Percentiles rank a stretch among this genome's conserved stretches.
phyloP scores from a whole-genome alignment of 2,797 vertebrate species.

The Vireo griseus region DNA sequence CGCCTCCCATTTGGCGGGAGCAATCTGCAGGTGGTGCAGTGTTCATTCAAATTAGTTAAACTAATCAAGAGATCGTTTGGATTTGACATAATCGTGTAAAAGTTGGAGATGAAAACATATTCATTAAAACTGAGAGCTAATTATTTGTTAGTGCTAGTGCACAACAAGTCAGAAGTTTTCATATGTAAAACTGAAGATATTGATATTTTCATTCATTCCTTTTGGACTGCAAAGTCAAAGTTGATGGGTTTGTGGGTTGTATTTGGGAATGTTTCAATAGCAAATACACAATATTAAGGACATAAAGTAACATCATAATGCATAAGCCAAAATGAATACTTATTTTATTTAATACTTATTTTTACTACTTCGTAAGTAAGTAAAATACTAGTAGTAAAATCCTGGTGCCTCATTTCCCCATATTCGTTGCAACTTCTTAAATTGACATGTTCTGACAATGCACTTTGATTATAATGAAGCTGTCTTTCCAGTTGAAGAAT shows the following conservation, averaged over 20 bases:
- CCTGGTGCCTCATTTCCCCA: neutral
- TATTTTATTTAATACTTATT: too few species aligned
- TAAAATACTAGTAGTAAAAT: neutral
- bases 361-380: too few species aligned
- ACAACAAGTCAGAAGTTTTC: neutral
- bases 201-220: neutral
- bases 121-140: neutral
- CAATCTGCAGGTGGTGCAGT: neutral
- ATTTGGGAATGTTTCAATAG: neutral
- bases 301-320: neutral
- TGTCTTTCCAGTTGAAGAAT: neutral
- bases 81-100: neutral
- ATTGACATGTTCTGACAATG: neutral
- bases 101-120: neutral
- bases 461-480: constrained; percentile 3
- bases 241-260: neutral
- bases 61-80: neutral
- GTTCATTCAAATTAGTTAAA: neutral
- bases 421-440: neutral
- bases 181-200: neutral
- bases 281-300: neutral
- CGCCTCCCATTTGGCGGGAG: neutral
- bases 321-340: neutral
- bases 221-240: neutral
- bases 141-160: neutral